These are phyloP conservation scores for Philypnodon macrostomus DNA, from an alignment of 2,797 vertebrate genomes.

Conservation along the genomic window DNA sequence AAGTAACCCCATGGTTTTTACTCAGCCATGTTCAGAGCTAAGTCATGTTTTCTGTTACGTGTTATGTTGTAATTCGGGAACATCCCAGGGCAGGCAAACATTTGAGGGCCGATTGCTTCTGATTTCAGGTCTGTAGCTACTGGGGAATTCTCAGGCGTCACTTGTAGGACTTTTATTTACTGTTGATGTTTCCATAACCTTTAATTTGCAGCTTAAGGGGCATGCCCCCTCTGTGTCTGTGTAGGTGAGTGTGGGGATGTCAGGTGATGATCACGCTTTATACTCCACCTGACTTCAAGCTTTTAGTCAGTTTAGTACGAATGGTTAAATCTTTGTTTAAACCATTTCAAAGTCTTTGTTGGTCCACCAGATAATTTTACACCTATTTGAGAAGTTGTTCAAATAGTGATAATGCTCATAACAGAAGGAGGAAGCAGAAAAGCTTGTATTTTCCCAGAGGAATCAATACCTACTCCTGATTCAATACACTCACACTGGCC, in stretches of 20 bases:
- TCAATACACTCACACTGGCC: no score
- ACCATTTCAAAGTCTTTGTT: background rate
- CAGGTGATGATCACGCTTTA: conserved; percentile 10
- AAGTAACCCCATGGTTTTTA: conserved; percentile 43
- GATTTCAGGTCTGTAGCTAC: conserved; percentile 31
- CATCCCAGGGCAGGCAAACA: conserved; percentile 46
- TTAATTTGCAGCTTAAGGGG: conserved; percentile 36
- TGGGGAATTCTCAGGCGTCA: conserved; percentile 65
- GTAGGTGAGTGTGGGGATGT: conserved; percentile 38
- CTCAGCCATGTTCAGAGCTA: conserved; percentile 32
- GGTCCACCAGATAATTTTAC: background rate
- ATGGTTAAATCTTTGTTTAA: background rate
- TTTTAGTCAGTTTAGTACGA: background rate
- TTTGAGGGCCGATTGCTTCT: conserved; percentile 30
- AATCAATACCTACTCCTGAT: conserved; percentile 18
- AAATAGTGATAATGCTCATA: conserved; percentile 19
- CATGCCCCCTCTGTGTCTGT: conserved; percentile 44
- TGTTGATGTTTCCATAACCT: conserved; percentile 51
- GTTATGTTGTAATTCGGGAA: conserved; percentile 46
- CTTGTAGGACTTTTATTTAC: conserved; percentile 44
- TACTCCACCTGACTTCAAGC: conserved; percentile 6
- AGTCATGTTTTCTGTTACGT: conserved; percentile 67
- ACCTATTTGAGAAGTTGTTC: background rate
- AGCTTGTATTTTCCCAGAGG: conserved; percentile 43
- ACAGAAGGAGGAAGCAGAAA: conserved; percentile 45